A percentile compares a stretch with the other conserved stretches of the same genome.
Evolutionary conservation across 2,888 invertebrate genomes (phyloP).

Genomic region (Eupithecia centaureata): DNA sequence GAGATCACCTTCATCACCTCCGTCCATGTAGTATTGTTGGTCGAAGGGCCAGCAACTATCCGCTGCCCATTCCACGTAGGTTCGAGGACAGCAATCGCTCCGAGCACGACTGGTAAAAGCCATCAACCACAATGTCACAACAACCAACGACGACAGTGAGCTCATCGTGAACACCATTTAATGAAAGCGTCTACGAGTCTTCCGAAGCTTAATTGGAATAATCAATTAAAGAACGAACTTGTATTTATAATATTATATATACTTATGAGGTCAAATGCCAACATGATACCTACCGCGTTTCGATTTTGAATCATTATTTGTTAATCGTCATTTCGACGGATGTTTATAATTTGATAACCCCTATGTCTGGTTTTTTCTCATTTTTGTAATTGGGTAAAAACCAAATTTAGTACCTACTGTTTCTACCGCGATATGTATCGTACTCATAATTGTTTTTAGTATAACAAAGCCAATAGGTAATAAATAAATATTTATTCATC

Average conservation of each 20-base stretch:
- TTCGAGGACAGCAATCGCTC: background rate
- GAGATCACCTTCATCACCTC: background rate
- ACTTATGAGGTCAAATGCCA: background rate
- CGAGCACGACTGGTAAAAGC: background rate
- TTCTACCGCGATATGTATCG: too few species aligned
- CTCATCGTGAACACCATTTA: background rate
- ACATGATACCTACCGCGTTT: too few species aligned
- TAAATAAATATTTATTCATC: too few species aligned
- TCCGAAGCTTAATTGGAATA: background rate
- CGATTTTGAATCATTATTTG: too few species aligned
- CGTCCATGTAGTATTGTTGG: background rate
- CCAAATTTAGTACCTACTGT: background rate
- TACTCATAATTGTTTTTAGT: too few species aligned
- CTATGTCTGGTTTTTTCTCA: background rate
- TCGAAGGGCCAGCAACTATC: background rate
- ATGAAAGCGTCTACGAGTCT: conserved; percentile 2
- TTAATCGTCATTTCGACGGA: too few species aligned
- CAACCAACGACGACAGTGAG: background rate
- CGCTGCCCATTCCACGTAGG: background rate
- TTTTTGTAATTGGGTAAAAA: background rate
- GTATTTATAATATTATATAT: too few species aligned
- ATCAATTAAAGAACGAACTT: background rate
- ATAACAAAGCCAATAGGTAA: too few species aligned
- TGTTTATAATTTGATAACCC: background rate
- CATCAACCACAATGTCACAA: background rate